Evolutionary conservation across 53 echinoderm and acorn worm genomes (phyloP).

Genomic region (Crossaster papposus): DNA sequence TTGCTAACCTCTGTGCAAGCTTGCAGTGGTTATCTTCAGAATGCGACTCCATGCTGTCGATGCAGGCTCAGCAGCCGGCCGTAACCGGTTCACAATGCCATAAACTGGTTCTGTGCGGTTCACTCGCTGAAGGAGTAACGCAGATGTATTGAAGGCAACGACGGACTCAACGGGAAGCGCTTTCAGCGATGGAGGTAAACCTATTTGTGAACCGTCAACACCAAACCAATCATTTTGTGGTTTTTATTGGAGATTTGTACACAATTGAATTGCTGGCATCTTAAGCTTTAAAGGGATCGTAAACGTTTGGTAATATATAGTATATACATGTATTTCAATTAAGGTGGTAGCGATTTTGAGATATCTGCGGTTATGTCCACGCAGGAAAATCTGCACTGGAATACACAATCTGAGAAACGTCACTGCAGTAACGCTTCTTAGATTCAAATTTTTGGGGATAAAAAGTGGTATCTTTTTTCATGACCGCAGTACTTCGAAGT

Average conservation of each 20-base stretch:
- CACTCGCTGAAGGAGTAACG: constrained; percentile 24
- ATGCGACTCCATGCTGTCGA: background rate
- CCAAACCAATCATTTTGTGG: background rate
- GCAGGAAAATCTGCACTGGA: no score
- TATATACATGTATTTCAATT: no score
- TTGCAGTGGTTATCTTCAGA: background rate
- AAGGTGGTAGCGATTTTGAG: no score
- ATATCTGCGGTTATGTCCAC: no score
- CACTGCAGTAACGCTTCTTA: no score
- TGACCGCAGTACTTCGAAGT: no score
- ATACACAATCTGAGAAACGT: no score
- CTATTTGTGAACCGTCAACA: background rate
- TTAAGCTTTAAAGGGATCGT: no score
- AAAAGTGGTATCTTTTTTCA: no score
- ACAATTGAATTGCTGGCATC: background rate
- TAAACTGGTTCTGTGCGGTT: constrained; percentile 2
- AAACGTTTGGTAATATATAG: no score
- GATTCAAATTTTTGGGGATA: no score
- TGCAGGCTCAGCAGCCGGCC: constrained; percentile 13
- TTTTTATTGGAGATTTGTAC: background rate
- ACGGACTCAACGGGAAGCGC: constrained; percentile 43
- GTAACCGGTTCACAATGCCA: background rate
- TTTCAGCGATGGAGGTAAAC: constrained; percentile 53
- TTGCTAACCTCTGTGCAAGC: constrained; percentile 34
- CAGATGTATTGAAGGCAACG: constrained; percentile 42